Conservation (phyloP, 1,140 invertebrate genomes). For the Littorina saxatilis region DNA sequence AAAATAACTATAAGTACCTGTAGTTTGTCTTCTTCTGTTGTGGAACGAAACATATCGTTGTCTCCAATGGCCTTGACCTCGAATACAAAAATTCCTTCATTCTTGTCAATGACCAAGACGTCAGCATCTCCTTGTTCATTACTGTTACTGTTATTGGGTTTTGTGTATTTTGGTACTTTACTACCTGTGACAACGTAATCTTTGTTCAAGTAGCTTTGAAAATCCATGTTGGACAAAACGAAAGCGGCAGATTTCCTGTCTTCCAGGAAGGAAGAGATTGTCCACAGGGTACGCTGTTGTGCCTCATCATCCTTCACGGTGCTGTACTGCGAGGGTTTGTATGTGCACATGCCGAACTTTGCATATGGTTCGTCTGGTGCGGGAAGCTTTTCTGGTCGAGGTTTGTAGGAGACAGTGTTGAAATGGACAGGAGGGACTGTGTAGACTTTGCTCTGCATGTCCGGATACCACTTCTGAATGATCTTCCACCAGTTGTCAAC, state of each 20-base stretch:
- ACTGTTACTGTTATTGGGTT: neutral
- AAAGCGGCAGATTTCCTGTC: neutral
- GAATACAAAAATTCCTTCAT: neutral
- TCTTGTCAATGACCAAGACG: slow-evolving; percentile 17
- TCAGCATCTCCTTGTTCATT: neutral
- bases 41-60: neutral
- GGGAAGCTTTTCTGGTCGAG: neutral
- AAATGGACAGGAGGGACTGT: neutral
- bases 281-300: neutral
- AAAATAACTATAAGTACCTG: too few species aligned
- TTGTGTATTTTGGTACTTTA: neutral
- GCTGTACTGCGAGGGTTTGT: neutral
- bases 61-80: slow-evolving; percentile 27
- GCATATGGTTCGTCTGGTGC: too few species aligned
- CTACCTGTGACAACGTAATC: too few species aligned
- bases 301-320: neutral
- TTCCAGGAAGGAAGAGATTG: neutral
- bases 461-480: slow-evolving; percentile 1
- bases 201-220: slow-evolving; percentile 29
- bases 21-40: too few species aligned
- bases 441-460: neutral
- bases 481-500: neutral
- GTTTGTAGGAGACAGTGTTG: neutral
- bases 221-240: slow-evolving; percentile 20
- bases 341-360: neutral